Base-by-base conservation (phyloP, 1,140 invertebrate species). In the Schlechtendalia chinensis region DNA sequence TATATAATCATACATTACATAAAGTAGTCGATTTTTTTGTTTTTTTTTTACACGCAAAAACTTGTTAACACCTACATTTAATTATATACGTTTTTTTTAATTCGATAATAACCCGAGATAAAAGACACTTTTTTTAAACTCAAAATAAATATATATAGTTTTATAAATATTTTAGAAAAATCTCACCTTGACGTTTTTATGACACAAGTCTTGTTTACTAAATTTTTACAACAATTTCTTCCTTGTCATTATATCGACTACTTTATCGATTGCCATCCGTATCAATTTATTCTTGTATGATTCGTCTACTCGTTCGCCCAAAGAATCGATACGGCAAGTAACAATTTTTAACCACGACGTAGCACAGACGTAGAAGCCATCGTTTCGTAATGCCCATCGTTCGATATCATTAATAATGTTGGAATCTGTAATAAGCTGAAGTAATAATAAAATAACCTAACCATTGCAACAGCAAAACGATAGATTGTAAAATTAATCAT, bases 271-370 rank as follows among this genome's bases (percentile, higher is more conserved):
- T 16, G 74, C 74, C 22, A 79, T 63, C 12, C 22, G 74, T 16
- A 63, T 47, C 39, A 39, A 79, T 47, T 61, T 61, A 63, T 61
- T 59, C 39, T 45, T 63, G 8, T 19, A 59, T 2, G 22, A 19
- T n/a, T 47, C 45, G 17, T 79, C 22, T 12, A 79, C 58, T 45
- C 32, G 39, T 4, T 16, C 22, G 17, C 45, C 56, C 24, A 79
- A 29, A 29, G 29, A 79, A 61, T 63, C 39, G 17, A 59, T 63
- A 4, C 74, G 74, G 39, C 39, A 11, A 6, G 58, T 22, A 17
- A 79, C 58, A 27, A 50, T 39, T 45, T 59, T 58, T 61, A 79
- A 47, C 74, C 74, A 79, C 24, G 74, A 63, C 32, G 47, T 63
- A 24, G 22, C 16, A 79, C 16, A 17, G 16, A 61, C 5, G 19